Percentiles rank a stretch among this genome's conserved stretches.
Evolutionary conservation across 2,797 vertebrate genomes (phyloP).

Genomic region (Myiotriccus ornatus): DNA sequence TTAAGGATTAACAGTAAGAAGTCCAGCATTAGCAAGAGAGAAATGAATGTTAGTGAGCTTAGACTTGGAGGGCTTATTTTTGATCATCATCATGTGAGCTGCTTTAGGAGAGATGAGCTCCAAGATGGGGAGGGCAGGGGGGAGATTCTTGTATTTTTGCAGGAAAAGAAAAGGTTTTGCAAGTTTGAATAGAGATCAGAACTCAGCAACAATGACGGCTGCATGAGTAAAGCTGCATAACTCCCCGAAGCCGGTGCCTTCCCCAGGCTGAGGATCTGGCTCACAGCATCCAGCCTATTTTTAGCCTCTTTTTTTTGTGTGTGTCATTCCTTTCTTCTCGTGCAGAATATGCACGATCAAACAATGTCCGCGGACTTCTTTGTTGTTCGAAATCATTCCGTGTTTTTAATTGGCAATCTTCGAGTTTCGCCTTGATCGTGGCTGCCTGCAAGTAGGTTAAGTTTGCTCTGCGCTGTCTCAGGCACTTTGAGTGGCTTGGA

Average conservation of each 20-base stretch:
- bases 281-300: slow-evolving; percentile 39
- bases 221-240: background rate
- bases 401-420: slow-evolving; percentile 41
- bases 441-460: slow-evolving; percentile 21
- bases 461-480: background rate
- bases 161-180: slow-evolving; percentile 27
- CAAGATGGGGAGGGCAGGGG: background rate
- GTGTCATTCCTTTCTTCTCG: background rate
- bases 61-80: slow-evolving; percentile 65
- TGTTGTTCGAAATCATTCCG: slow-evolving; percentile 25
- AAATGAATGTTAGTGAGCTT: slow-evolving; percentile 64
- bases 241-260: background rate
- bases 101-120: slow-evolving; percentile 59
- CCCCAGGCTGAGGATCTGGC: slow-evolving; percentile 18
- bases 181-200: slow-evolving; percentile 49
- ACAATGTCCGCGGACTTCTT: slow-evolving; percentile 34
- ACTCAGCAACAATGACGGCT: slow-evolving; percentile 2
- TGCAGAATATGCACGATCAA: background rate
- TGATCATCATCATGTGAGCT: slow-evolving; percentile 59
- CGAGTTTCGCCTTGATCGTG: background rate
- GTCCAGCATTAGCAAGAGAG: slow-evolving; percentile 51
- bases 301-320: background rate
- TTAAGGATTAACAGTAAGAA: slow-evolving; percentile 67
- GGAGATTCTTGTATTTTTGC: slow-evolving; percentile 6
- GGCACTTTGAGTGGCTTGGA: background rate